Conservation (phyloP, 2,797 vertebrate genomes). For the Xenopus petersii region DNA sequence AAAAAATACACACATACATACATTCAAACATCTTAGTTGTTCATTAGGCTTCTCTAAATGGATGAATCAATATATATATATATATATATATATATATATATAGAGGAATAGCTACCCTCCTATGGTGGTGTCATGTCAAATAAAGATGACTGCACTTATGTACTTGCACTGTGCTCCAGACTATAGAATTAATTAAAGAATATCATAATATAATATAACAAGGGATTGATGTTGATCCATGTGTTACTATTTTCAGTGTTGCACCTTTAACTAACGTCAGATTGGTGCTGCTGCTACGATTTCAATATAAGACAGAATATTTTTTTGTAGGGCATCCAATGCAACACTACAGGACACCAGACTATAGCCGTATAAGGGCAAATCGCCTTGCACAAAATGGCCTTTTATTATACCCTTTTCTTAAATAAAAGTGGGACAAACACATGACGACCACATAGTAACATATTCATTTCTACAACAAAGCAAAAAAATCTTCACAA, state of each 20-base stretch:
- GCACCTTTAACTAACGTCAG: neutral
- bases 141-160: too few relatives aligned
- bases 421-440: conserved; percentile 35
- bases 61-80: too few relatives aligned
- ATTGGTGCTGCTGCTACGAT: neutral
- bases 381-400: conserved; percentile 21
- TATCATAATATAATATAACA: too few relatives aligned
- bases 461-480: conserved; percentile 46
- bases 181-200: too few relatives aligned
- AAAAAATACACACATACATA: too few relatives aligned
- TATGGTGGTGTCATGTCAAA: too few relatives aligned
- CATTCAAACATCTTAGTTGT: too few relatives aligned
- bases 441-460: conserved; percentile 38
- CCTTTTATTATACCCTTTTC: conserved; percentile 30
- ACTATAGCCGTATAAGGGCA: conserved; percentile 30
- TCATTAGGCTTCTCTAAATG: too few relatives aligned
- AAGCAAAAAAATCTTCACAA: conserved; percentile 42
- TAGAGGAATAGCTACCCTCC: too few relatives aligned
- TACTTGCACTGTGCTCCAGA: too few relatives aligned
- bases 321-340: conserved; percentile 18
- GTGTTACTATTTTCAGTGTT: neutral
- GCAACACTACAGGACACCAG: conserved; percentile 18
- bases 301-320: neutral
- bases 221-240: too few relatives aligned
- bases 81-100: too few relatives aligned